A percentile compares a stretch with the other conserved stretches of the same genome.
Conservation (phyloP, 2,113 vertebrate genomes). For the Cathartes aura region DNA sequence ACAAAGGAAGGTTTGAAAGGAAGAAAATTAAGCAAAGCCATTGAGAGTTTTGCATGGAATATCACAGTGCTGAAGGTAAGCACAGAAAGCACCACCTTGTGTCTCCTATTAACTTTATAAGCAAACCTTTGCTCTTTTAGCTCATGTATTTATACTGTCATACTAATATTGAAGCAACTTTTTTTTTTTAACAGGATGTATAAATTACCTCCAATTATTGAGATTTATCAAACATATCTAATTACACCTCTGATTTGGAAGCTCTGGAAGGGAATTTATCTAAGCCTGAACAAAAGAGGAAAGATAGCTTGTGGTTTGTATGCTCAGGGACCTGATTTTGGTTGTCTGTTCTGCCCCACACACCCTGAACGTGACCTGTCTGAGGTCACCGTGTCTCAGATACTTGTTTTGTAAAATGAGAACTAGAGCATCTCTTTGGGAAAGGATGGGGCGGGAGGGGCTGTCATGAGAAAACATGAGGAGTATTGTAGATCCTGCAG, state of each 20-base stretch:
- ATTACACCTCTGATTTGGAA: not conserved
- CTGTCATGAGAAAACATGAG: not conserved
- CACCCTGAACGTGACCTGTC: not conserved
- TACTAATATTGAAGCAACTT: not conserved
- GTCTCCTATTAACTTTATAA: not conserved
- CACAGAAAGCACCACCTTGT: not conserved
- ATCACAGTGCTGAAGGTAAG: conserved; percentile 85
- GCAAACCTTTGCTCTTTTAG: not conserved
- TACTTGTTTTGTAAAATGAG: not conserved
- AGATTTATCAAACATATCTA: not conserved
- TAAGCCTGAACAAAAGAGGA: not conserved
- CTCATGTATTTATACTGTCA: not conserved
- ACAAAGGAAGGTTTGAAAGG: conserved; percentile 84
- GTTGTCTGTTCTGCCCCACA: not conserved
- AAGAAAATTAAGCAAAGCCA: conserved; percentile 84
- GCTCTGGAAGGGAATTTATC: not conserved
- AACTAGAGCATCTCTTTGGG: not conserved
- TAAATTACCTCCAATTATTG: not conserved
- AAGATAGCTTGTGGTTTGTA: not conserved
- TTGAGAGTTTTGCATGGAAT: conserved; percentile 86
- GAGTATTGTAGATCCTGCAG: not conserved
- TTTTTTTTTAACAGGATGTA: not conserved
- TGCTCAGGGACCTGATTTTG: not conserved
- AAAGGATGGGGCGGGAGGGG: not conserved
- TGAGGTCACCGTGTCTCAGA: not conserved